Percentiles rank a stretch among this genome's conserved stretches.
Evolutionary conservation across 35 echinoderm and acorn worm species (phyloP).

Genomic region (Holothuria glaberrima): DNA sequence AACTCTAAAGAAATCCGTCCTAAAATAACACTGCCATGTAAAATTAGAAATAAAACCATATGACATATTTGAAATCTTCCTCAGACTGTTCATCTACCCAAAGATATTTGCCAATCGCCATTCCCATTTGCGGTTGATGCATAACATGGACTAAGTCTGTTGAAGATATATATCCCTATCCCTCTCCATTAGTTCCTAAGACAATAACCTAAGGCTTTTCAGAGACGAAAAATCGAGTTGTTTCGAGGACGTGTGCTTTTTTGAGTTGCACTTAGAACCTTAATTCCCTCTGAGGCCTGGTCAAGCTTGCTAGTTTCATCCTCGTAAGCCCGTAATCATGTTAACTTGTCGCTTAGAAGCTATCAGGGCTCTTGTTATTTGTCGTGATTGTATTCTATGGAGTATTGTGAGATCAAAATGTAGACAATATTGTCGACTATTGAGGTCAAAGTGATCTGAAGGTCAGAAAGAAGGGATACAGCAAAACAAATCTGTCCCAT

Average conservation of each 20-base stretch:
- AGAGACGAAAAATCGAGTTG: slow-evolving; percentile 44
- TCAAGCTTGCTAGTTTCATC: slow-evolving; percentile 21
- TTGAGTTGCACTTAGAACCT: slow-evolving; percentile 20
- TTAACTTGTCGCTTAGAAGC: slow-evolving; percentile 31
- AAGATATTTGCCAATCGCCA: too few species aligned
- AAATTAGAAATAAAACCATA: too few species aligned
- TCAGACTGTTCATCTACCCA: too few species aligned
- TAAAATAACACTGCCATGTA: too few species aligned
- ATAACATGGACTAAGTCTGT: slow-evolving; percentile 2
- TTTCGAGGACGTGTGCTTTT: slow-evolving; percentile 41
- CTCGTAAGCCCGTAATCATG: slow-evolving; percentile 14
- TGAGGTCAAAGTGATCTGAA: background rate
- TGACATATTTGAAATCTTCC: too few species aligned
- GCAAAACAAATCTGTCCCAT: too few species aligned
- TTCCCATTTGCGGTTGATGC: too few species aligned
- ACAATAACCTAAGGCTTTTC: slow-evolving; percentile 47
- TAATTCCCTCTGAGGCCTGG: slow-evolving; percentile 50
- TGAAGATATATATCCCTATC: slow-evolving; percentile 1
- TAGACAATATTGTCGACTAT: background rate
- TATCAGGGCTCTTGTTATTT: background rate
- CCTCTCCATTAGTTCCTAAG: slow-evolving; percentile 20
- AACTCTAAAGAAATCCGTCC: too few species aligned
- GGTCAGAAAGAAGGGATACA: background rate
- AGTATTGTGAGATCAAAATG: background rate
- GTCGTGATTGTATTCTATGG: background rate